Conservation (phyloP, 2,888 invertebrate genomes). For the Mimumesa dahlbomi region DNA sequence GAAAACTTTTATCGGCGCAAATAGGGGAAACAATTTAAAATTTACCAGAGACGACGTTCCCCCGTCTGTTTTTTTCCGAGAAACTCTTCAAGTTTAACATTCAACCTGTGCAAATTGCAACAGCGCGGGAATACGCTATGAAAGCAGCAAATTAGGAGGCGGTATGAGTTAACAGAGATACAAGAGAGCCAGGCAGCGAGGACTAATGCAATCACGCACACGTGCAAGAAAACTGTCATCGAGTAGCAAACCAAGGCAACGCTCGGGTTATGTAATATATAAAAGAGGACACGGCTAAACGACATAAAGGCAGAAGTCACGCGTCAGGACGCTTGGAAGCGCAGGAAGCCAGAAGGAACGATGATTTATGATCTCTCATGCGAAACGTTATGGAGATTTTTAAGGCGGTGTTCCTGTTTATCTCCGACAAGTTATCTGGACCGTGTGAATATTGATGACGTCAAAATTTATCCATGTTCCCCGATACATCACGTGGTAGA, state of each 20-base stretch:
- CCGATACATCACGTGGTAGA: background rate
- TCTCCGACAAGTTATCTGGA: constrained; percentile 21
- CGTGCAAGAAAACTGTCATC: constrained; percentile 14
- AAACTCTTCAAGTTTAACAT: no score
- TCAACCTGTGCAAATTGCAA: no score
- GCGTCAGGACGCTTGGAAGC: constrained; percentile 22
- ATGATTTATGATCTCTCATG: constrained; percentile 43
- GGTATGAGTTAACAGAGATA: background rate
- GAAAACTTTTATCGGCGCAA: no score
- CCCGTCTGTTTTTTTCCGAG: no score
- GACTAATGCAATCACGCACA: constrained; percentile 6
- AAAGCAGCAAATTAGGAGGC: no score
- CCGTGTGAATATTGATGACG: constrained; percentile 25
- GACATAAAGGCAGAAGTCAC: constrained; percentile 44
- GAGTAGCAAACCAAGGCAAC: constrained; percentile 26
- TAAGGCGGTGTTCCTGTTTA: constrained; percentile 9
- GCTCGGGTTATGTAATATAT: constrained; percentile 44
- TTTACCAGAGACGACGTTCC: no score
- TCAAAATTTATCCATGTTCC: constrained; percentile 9
- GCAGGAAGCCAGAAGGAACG: constrained; percentile 3
- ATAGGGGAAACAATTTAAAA: no score
- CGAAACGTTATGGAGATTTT: constrained; percentile 47
- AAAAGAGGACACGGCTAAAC: constrained; percentile 26
- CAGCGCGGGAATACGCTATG: no score
- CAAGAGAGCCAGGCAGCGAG: background rate